These are phyloP conservation scores for Mercenaria mercenaria DNA, from an alignment of 1,140 invertebrate species.

Conservation along the genomic window DNA sequence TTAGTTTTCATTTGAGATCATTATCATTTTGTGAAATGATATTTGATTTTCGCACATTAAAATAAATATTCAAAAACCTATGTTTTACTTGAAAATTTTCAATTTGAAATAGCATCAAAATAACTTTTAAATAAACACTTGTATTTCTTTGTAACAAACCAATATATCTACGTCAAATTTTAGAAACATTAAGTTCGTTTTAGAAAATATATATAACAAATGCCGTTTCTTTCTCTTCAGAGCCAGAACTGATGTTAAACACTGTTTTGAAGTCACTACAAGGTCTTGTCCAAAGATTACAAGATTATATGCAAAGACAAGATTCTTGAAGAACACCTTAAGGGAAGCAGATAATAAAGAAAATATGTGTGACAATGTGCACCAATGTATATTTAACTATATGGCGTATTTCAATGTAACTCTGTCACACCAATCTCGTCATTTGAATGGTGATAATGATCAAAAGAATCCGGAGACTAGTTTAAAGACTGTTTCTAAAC, in stretches of 20 bases:
- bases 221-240: not conserved
- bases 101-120: too few species aligned
- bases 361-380: not conserved
- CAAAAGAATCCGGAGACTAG: not conserved
- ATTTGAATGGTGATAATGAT: not conserved
- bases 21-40: too few species aligned
- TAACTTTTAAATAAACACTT: too few species aligned
- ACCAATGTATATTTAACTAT: conserved; percentile 3
- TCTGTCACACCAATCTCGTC: not conserved
- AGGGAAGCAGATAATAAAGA: not conserved
- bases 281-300: not conserved
- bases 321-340: not conserved
- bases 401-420: not conserved
- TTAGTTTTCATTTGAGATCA: too few species aligned
- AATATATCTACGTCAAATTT: too few species aligned
- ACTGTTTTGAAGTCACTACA: conserved; percentile 3
- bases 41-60: too few species aligned
- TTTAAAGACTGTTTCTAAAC: not conserved
- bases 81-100: too few species aligned
- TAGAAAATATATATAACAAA: too few species aligned
- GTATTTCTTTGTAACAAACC: too few species aligned
- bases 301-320: not conserved
- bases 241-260: not conserved
- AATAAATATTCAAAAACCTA: too few species aligned
- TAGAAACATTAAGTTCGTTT: too few species aligned